Base-by-base conservation (phyloP, 2,888 invertebrate genomes). In the Ormyrus labotus region DNA sequence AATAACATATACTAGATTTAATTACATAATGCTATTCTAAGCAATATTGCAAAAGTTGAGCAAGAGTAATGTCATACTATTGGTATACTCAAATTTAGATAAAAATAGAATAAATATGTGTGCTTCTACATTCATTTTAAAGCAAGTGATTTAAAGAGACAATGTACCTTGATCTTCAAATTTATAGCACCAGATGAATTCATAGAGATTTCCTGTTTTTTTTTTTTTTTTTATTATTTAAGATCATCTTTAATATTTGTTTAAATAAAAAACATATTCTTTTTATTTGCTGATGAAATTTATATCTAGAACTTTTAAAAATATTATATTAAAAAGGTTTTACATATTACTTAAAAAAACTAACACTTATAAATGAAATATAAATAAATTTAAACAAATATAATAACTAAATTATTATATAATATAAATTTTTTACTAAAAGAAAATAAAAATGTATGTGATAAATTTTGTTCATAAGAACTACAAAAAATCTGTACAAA, bases 61-160 rank as follows among this genome's bases (percentile, higher is more conserved):
- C 81, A 81, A 81, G 68, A 79, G 58, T 60, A 79, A 68, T 71
- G 53, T 69, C 48, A 81, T 72, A 76, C 63, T 72, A 53, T 67
- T 61, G 50, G 45, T 79, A 67, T 67, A 76, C 63, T 81, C n/a
- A 10, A 68, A 69, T 78, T 74, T 7, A 70, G 72, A 64, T 79
- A 76, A 79, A 79, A 79, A 76, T 81, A 81, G 72, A 64, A 47
- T 63, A 67, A 57, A 61, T 50, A 72, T 50, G 45, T 78, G 34
- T 55, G n/a, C 57, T 57, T 74, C 45, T 53, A 65, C 64, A 78
- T 78, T 76, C 63, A 53, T 45, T 68, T 74, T 78, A 69, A 71
- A 78, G 61, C 65, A 70, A 19, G 13, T 81, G 70, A 74, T 78
- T 78, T 69, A 81, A 57, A 76, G 51, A 68, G 48, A 47, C 68